Conservation (phyloP, 2,797 vertebrate genomes). For the Botia almorhae region DNA sequence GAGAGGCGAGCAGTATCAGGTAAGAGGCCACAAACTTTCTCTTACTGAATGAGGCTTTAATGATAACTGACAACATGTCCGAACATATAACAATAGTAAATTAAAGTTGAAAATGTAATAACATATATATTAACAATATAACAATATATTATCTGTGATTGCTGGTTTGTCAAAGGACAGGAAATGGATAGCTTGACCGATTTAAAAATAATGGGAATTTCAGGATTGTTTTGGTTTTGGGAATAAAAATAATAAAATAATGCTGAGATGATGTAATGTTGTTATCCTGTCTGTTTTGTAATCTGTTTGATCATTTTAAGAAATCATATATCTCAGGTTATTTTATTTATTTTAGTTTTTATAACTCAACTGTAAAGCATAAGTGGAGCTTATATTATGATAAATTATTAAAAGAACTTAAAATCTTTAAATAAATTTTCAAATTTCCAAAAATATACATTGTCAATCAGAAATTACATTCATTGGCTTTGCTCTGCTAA, state of each 20-base stretch:
- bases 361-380: background rate
- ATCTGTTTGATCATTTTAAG: background rate
- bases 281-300: background rate
- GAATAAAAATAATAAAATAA: background rate
- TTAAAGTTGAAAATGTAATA: background rate
- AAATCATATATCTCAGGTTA: background rate
- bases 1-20: constrained; percentile 33
- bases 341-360: background rate
- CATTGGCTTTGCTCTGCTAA: background rate
- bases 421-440: no score
- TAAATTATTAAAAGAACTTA: no score
- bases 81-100: background rate
- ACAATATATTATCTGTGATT: background rate
- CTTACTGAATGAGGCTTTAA: constrained; percentile 11
- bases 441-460: no score
- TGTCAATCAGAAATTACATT: no score
- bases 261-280: background rate
- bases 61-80: background rate
- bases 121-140: no score
- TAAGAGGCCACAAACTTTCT: constrained; percentile 44
- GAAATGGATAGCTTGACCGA: background rate
- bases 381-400: no score
- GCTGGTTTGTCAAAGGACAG: background rate
- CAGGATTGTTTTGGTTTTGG: background rate
- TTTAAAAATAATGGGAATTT: background rate